Conservation (phyloP, 2,113 vertebrate genomes). For the Epinephelus lanceolatus region DNA sequence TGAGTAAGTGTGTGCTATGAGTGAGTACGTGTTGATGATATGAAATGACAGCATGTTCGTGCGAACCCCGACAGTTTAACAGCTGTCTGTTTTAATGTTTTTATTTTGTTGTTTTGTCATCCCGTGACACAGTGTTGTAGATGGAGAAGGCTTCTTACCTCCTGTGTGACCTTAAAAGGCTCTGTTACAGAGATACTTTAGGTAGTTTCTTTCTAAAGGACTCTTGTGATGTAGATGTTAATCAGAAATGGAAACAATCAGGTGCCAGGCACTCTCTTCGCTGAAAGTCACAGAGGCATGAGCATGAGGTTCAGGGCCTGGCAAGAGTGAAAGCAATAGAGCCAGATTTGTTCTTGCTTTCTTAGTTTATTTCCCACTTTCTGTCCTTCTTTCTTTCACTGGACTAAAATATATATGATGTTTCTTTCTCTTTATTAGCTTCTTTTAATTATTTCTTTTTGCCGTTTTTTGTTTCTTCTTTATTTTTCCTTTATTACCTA, state of each 20-base stretch:
- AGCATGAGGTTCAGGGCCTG: background rate
- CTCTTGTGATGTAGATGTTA: background rate
- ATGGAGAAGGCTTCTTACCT: background rate
- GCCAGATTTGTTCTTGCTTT: background rate
- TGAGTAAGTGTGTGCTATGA: slow-evolving; percentile 37
- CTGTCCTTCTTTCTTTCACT: background rate
- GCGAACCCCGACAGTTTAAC: background rate
- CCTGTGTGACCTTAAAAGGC: slow-evolving; percentile 53
- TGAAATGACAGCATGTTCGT: background rate
- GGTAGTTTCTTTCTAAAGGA: slow-evolving; percentile 15
- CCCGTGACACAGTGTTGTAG: background rate
- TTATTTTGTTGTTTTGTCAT: slow-evolving; percentile 28
- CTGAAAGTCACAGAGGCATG: background rate
- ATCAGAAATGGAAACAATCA: slow-evolving; percentile 11
- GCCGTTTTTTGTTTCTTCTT: too few relatives aligned
- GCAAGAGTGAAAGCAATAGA: background rate
- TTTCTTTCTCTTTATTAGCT: background rate
- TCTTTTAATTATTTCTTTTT: background rate
- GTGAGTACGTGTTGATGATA: background rate
- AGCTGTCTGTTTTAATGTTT: slow-evolving; percentile 34
- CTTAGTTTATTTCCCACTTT: background rate
- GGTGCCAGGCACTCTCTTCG: slow-evolving; percentile 3
- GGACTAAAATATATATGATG: background rate
- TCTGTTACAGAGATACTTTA: slow-evolving; percentile 2
- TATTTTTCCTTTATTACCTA: too few relatives aligned